These are phyloP conservation scores for Lochmaea crataegi DNA, from an alignment of 2,888 invertebrate species.

Conservation along the genomic window DNA sequence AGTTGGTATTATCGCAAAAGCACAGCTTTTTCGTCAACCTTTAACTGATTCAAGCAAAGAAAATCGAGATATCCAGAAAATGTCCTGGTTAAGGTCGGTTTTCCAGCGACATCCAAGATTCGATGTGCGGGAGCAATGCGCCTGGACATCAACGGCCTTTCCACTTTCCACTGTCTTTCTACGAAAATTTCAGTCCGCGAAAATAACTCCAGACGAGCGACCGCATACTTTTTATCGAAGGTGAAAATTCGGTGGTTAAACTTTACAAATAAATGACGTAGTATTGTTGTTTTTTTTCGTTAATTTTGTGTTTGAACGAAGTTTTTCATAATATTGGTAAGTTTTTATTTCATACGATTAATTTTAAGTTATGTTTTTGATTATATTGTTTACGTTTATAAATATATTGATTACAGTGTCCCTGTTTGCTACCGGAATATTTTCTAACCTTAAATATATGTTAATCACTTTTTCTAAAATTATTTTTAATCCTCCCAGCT, in stretches of 20 bases:
- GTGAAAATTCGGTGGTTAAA: constrained; percentile 15
- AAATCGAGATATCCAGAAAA: not conserved
- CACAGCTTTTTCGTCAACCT: not conserved
- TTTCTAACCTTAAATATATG: not conserved
- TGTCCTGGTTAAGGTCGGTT: not conserved
- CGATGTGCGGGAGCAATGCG: constrained; percentile 1
- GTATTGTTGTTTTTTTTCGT: not conserved
- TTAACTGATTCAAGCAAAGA: not conserved
- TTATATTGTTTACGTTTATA: constrained; percentile 5
- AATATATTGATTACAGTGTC: constrained; percentile 7
- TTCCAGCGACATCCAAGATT: not conserved
- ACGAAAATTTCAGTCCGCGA: constrained; percentile 22
- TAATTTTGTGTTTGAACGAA: constrained; percentile 3
- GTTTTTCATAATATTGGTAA: constrained; percentile 16
- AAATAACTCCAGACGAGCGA: constrained; percentile 10
- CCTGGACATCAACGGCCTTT: constrained; percentile 4
- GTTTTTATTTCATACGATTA: constrained; percentile 7
- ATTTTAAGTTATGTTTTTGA: not conserved
- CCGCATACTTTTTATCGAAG: constrained; percentile 5
- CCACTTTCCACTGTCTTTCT: not conserved
- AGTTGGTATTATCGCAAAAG: too few species aligned
- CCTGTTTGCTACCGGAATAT: not conserved
- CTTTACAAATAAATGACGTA: constrained; percentile 1
- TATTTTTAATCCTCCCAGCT: not conserved
- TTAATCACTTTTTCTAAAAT: not conserved